Evolutionary conservation across 2,888 invertebrate genomes (phyloP).

Genomic region (Thecocarcelia acutangulata): DNA sequence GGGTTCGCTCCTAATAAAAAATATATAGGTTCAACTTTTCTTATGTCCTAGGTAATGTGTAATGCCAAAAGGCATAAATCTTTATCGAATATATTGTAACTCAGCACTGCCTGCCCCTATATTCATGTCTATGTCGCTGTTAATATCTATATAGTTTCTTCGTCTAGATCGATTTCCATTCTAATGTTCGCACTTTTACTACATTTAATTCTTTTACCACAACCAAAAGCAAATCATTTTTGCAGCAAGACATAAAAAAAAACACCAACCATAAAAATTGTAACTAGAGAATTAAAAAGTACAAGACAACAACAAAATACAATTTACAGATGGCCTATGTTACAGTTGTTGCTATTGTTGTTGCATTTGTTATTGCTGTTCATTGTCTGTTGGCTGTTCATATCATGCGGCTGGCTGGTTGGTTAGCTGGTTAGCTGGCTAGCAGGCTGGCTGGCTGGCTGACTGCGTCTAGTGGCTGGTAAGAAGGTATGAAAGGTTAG

Average conservation of each 20-base stretch:
- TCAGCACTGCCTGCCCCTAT: too few species aligned
- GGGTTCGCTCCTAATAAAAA: too few species aligned
- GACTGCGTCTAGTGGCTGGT: conserved; percentile 27
- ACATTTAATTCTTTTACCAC: conserved; percentile 20
- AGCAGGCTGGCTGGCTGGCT: neutral
- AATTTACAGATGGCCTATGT: conserved; percentile 49
- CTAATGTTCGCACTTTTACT: too few species aligned
- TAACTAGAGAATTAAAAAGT: conserved; percentile 35
- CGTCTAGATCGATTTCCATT: too few species aligned
- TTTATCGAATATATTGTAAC: too few species aligned
- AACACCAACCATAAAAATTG: conserved; percentile 19
- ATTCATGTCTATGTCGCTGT: too few species aligned
- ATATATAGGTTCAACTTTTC: too few species aligned
- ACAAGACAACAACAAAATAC: conserved; percentile 45
- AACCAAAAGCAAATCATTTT: conserved; percentile 6
- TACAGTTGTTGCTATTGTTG: neutral
- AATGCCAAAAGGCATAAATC: too few species aligned
- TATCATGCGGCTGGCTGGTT: conserved; percentile 27
- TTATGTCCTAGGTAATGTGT: too few species aligned
- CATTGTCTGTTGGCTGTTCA: conserved; percentile 28
- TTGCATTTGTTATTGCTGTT: conserved; percentile 13
- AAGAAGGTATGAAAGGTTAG: conserved; percentile 64
- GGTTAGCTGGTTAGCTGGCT: neutral
- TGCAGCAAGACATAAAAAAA: neutral
- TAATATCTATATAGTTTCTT: too few species aligned